phyloP scores from a whole-genome alignment of 2,888 invertebrate genomes.

The Nebria salina region DNA sequence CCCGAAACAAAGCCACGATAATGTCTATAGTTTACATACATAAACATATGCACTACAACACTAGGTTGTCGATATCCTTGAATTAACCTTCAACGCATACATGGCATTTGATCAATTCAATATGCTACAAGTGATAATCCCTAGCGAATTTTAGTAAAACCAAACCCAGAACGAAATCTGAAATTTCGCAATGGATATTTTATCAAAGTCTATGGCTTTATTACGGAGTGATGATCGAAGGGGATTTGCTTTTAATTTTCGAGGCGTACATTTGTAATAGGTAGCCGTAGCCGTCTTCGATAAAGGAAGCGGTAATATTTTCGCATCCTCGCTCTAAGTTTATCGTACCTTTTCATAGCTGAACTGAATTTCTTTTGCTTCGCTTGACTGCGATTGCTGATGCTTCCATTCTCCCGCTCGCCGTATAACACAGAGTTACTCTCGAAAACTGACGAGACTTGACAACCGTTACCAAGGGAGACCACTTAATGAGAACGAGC shows the following conservation, averaged over 20 bases:
- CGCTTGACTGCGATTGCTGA: slow-evolving; percentile 42
- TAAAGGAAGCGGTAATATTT: slow-evolving; percentile 48
- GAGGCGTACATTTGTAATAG: background rate
- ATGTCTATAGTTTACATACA: background rate
- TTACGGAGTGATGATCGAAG: slow-evolving; percentile 30
- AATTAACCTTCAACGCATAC: background rate
- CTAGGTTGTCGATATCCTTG: background rate
- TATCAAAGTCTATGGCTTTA: no score
- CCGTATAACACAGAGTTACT: slow-evolving; percentile 46
- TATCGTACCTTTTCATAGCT: slow-evolving; percentile 50
- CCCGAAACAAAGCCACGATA: slow-evolving; percentile 17
- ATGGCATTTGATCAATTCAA: background rate
- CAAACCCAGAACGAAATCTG: no score
- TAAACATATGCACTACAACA: background rate
- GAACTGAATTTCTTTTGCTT: slow-evolving; percentile 38
- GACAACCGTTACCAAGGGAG: slow-evolving; percentile 61
- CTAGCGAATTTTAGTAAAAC: no score
- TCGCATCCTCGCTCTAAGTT: slow-evolving; percentile 51
- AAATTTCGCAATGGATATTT: no score
- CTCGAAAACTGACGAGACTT: slow-evolving; percentile 54
- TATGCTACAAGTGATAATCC: background rate
- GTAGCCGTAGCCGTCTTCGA: slow-evolving; percentile 12
- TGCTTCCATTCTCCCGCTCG: slow-evolving; percentile 41
- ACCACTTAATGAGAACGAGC: slow-evolving; percentile 61
- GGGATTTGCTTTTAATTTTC: slow-evolving; percentile 38